A percentile compares a stretch with the other conserved stretches of the same genome.
These are phyloP conservation scores for Alectoris magna DNA, from an alignment of 2,797 vertebrate genomes.

Conservation along the genomic window DNA sequence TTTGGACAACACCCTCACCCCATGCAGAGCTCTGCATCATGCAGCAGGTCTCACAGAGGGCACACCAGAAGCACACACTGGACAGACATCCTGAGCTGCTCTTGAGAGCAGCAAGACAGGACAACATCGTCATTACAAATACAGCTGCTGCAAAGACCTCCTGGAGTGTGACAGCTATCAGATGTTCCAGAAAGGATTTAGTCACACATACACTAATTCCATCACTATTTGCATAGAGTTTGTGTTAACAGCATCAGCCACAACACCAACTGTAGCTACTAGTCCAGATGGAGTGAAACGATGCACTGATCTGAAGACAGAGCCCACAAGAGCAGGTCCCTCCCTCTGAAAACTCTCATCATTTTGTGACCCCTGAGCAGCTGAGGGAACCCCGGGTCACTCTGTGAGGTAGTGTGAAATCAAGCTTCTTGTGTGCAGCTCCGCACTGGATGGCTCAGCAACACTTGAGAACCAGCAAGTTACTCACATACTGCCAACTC, in stretches of 20 bases:
- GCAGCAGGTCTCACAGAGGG: neutral
- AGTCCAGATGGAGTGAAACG: neutral
- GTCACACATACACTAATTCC: neutral
- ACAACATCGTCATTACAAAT: neutral
- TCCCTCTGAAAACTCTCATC: neutral
- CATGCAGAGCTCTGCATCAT: neutral
- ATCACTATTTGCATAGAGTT: neutral
- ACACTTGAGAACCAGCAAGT: neutral
- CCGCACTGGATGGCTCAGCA: neutral
- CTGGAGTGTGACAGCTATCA: neutral
- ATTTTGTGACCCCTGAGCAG: neutral
- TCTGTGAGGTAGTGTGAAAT: neutral
- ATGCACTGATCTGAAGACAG: neutral
- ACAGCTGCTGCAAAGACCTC: neutral
- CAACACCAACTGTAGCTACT: neutral
- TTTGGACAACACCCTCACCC: neutral
- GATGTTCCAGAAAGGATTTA: neutral
- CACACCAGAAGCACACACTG: fast-evolving
- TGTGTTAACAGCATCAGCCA: neutral
- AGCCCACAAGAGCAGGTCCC: neutral
- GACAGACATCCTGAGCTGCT: fast-evolving
- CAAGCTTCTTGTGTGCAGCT: neutral
- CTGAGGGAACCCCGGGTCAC: neutral
- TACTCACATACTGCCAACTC: neutral
- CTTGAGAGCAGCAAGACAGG: neutral